phyloP scores from a whole-genome alignment of 2,113 vertebrate species.

The Seriola rivoliana region DNA sequence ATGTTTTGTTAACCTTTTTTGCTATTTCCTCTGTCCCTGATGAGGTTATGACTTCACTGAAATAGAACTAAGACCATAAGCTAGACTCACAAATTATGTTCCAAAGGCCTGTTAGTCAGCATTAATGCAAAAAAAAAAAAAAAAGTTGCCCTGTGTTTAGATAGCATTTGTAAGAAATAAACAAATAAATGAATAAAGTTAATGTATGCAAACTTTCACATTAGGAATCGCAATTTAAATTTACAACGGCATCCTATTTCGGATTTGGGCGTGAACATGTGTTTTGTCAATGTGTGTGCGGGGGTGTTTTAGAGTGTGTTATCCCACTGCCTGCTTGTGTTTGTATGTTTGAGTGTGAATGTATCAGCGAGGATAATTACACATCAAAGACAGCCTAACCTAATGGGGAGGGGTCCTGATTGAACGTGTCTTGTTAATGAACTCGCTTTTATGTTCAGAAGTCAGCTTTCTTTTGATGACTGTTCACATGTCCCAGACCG shows the following conservation, averaged over 20 bases:
- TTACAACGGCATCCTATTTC: background rate
- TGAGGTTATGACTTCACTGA: conserved; percentile 72
- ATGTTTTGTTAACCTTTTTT: conserved; percentile 49
- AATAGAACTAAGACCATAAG: conserved; percentile 59
- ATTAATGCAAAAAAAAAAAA: conserved; percentile 35
- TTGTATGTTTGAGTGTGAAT: background rate
- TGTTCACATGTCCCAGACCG: background rate
- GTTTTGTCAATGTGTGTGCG: background rate
- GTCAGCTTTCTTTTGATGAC: conserved; percentile 31
- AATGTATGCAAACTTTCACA: background rate
- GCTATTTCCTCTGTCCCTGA: conserved; percentile 45
- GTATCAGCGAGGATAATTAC: conserved; percentile 8
- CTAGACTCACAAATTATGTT: conserved; percentile 58
- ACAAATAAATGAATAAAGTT: background rate
- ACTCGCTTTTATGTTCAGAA: conserved; percentile 21
- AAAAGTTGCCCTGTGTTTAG: conserved; percentile 20
- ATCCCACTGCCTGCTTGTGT: background rate
- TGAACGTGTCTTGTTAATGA: background rate
- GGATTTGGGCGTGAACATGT: background rate
- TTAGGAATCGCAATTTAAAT: conserved; percentile 4
- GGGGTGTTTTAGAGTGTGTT: background rate
- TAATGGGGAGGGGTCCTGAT: background rate
- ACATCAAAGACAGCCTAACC: background rate
- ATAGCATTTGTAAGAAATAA: background rate
- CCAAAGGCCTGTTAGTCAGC: conserved; percentile 44